Conservation (phyloP, 1,140 invertebrate species). For the Asbolus verrucosus region DNA sequence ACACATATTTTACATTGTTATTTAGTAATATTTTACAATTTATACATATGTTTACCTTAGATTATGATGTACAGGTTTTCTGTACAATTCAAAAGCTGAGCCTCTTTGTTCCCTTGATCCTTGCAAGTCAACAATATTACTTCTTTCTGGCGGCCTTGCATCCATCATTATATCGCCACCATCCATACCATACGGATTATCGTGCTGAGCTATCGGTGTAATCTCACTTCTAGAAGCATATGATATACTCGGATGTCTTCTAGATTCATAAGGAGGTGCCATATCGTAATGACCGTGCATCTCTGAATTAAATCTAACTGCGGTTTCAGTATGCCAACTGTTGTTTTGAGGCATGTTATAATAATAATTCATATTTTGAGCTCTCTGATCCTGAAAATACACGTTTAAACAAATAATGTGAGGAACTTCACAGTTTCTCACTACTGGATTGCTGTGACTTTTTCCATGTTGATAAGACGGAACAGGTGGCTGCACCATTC, state of each 20-base stretch:
- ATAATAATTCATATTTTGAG: slow-evolving; percentile 65
- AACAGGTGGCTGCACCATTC: slow-evolving; percentile 59
- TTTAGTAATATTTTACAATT: not conserved
- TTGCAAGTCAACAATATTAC: slow-evolving; percentile 63
- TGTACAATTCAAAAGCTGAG: slow-evolving; percentile 95
- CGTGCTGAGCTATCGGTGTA: slow-evolving; percentile 60
- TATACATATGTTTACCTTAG: slow-evolving; percentile 71
- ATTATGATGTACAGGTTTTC: slow-evolving; percentile 86
- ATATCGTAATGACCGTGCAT: slow-evolving; percentile 62
- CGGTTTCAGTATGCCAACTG: slow-evolving; percentile 59
- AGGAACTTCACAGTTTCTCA: slow-evolving; percentile 51
- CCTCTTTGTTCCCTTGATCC: slow-evolving; percentile 90
- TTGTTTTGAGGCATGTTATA: slow-evolving; percentile 65
- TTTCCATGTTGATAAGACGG: slow-evolving; percentile 65
- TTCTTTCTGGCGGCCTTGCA: slow-evolving; percentile 57
- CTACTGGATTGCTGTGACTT: slow-evolving; percentile 65
- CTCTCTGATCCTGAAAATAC: slow-evolving; percentile 59
- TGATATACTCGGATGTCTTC: slow-evolving; percentile 63
- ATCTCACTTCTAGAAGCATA: slow-evolving; percentile 64
- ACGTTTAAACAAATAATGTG: slow-evolving; percentile 3
- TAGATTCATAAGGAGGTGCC: slow-evolving; percentile 61
- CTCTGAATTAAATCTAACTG: slow-evolving; percentile 56
- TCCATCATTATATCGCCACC: slow-evolving; percentile 55
- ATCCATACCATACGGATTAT: slow-evolving; percentile 52
- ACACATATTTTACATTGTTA: slow-evolving; percentile 48